Conservation (phyloP, 2,888 invertebrate genomes). For the Drosophila robusta region DNA sequence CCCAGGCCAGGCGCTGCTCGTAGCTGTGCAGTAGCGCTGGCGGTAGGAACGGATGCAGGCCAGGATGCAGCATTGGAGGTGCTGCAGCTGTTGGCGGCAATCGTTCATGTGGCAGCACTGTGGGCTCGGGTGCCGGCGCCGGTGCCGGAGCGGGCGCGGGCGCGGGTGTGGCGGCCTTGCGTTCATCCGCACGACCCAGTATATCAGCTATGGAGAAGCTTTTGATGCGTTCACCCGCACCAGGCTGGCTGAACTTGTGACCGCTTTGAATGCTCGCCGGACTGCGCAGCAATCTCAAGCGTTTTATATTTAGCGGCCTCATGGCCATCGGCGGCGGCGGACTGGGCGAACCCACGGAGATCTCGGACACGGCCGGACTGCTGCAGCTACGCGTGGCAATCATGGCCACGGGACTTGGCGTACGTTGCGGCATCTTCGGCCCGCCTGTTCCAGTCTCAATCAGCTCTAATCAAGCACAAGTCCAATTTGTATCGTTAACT, state of each 20-base stretch:
- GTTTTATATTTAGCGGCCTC: constrained; percentile 88
- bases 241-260: constrained; percentile 67
- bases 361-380: constrained; percentile 85
- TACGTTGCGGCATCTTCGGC: constrained; percentile 79
- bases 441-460: not conserved
- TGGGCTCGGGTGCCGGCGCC: constrained; percentile 35
- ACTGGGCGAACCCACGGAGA: constrained; percentile 85
- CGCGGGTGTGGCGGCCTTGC: constrained; percentile 26
- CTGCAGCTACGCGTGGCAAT: constrained; percentile 54
- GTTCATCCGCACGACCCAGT: constrained; percentile 86
- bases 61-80: constrained; percentile 50
- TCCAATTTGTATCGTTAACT: constrained; percentile 10
- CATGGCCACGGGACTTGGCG: constrained; percentile 75
- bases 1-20: constrained; percentile 88
- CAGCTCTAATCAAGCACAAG: constrained; percentile 1
- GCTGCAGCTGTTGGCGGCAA: constrained; percentile 10
- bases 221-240: constrained; percentile 90
- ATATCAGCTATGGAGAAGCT: constrained; percentile 97
- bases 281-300: constrained; percentile 65
- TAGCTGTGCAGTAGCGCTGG: constrained; percentile 87
- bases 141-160: constrained; percentile 18
- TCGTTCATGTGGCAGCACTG: too few relatives aligned
- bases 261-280: constrained; percentile 41
- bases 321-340: constrained; percentile 79
- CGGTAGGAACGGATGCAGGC: constrained; percentile 84